Percentiles rank a stretch among this genome's conserved stretches.
Evolutionary conservation across 1,140 invertebrate species (phyloP).

Genomic region (Aphelinus atriplicis): DNA sequence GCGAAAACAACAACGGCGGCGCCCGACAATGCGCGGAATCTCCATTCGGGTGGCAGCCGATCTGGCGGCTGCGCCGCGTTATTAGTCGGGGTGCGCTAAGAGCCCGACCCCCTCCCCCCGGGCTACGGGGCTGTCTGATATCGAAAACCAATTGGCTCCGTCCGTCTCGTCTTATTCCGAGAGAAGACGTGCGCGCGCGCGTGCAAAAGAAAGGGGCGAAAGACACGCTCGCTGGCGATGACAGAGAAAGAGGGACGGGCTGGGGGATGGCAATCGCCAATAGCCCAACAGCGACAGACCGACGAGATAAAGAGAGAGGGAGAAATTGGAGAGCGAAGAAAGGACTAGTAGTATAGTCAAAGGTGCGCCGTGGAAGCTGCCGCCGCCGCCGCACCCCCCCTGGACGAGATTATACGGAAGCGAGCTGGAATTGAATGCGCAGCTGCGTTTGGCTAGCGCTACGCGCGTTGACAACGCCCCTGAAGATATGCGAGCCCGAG

Average conservation of each 20-base stretch:
- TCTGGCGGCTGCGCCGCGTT: no score
- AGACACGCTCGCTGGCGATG: constrained; percentile 10
- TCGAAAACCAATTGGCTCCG: constrained; percentile 37
- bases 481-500: no score
- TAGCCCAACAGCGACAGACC: no score
- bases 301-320: background rate
- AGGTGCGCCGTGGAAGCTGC: background rate
- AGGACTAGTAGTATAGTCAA: background rate
- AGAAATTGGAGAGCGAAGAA: constrained; percentile 18
- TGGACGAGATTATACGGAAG: constrained; percentile 1
- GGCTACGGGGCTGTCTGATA: constrained; percentile 12
- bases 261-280: background rate
- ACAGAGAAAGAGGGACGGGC: constrained; percentile 2
- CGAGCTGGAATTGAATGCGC: background rate
- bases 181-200: background rate
- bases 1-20: background rate
- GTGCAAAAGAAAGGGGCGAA: background rate
- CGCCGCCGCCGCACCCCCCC: background rate
- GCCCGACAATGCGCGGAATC: background rate
- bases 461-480: no score
- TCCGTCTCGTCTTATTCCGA: background rate
- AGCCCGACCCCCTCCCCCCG: no score
- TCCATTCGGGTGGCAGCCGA: no score
- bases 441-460: background rate
- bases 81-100: no score